Base-by-base conservation (phyloP, 2,888 invertebrate genomes). In the Cryptops parisi region DNA sequence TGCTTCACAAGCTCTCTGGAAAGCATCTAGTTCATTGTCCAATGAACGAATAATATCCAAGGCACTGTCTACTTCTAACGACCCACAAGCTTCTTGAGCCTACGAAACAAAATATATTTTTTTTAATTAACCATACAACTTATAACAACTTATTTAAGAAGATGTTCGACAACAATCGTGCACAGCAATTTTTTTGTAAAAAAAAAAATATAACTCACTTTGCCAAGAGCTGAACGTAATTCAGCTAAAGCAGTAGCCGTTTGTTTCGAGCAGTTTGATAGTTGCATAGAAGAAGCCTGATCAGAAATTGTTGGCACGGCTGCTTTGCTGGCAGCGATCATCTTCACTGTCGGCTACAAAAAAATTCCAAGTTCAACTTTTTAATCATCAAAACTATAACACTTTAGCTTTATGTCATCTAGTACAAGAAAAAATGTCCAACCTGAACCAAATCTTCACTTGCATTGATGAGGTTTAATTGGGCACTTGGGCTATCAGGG, bases 391-490 rank as follows among this genome's bases (percentile, higher is more conserved):
- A 41, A 21, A 43, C 15, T 6, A 44, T 22, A 44, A 44, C 2
- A 2, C 19, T 19, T 44, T 3, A 4, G n/a, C 15, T 44, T 19
- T 44, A 19, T 44, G 9, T 43, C 21, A 15, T 44, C 23, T 44
- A 19, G n/a, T 39, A 39, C n/a, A 39, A 39, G 3, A 17, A 17
- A 4, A 4, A 2, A 17, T 39, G 19, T 22, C 40, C 21, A 57
- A 83, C 84, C 71, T 82, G 83, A 43, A 89, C 70, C 68, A 91
- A 84, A 26, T 84, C 81, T 66, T 90, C 87, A 0, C 85, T 79
- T 0, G 86, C 82, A 58, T 84, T 82, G 60, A 91, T 84, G 6
- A 90, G 77, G 61, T 82, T 80, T 1, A 86, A 72, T 63, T 89
- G 87, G 0, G 82, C 79, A 39, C 81, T 78, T 0, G 85, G 78